Base-by-base conservation (phyloP, 2,888 invertebrate species). In the Tinea pellionella region DNA sequence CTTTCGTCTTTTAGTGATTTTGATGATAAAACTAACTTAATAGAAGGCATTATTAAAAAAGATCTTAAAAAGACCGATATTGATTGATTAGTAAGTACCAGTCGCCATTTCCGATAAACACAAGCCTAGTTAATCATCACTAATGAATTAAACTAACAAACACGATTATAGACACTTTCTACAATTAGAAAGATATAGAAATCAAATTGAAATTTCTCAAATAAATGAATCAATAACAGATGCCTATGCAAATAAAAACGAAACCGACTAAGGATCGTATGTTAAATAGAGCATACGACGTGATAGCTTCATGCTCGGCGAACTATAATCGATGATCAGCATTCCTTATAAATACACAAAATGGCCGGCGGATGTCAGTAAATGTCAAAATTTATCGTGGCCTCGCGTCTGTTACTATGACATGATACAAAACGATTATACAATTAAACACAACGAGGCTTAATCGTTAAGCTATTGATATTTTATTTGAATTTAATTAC, bases 221-320 rank as follows among this genome's bases (percentile, higher is more conserved):
- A 12, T n/a, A 37, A 37, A 37, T 37, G 37, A 37, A 37, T 37
- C 15, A 47, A 32, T 57, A 57, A 60, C 60, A 60, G 61, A 61
- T 62, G 60, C 55, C 60, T 67, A 69, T 68, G 66, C 64, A 66
- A 68, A 69, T 64, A 59, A 53, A 55, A 24, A 60, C 15, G 60
- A 53, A 59, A 60, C 56, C 15, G 59, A 43, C 12, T 42, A 57
- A 61, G 67, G 67, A 70, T 72, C 70, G 70, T 65, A 71, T 69
- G 66, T 65, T 63, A 65, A 67, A 68, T 65, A 64, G 67, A 69
- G 65, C 67, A 66, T 62, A 61, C 30, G 16, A 60, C 63, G 67
- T 63, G 65, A 64, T 68, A 63, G 65, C 69, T 68, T 73, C 70
- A 72, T 69, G 71, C 68, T 69, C 63, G 61, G 66, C 63, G 67